phyloP scores from a whole-genome alignment of 2,888 invertebrate genomes.

The Synergus umbraculus region DNA sequence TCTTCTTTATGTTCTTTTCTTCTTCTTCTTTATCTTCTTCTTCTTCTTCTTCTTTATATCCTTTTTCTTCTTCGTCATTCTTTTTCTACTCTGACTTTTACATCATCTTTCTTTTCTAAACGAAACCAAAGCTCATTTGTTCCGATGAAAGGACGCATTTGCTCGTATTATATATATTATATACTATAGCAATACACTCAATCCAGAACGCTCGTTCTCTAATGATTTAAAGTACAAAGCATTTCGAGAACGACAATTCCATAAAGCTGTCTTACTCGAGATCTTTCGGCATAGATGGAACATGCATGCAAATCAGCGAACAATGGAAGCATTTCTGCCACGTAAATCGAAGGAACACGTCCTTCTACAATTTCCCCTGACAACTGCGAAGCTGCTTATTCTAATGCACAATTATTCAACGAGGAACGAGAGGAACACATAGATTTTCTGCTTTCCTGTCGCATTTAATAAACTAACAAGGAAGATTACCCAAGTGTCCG shows the following conservation, averaged over 20 bases:
- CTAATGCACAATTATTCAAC: constrained; percentile 13
- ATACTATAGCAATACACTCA: background rate
- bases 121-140: background rate
- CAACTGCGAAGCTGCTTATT: background rate
- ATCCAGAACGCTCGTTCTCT: background rate
- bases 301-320: constrained; percentile 19
- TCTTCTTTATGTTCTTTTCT: background rate
- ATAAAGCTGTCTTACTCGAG: constrained; percentile 20
- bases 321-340: constrained; percentile 9
- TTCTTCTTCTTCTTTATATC: background rate
- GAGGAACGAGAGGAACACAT: background rate
- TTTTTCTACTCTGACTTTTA: background rate
- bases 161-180: background rate
- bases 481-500: too few species aligned
- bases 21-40: background rate
- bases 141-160: background rate
- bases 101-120: background rate
- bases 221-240: constrained; percentile 21
- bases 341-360: constrained; percentile 20
- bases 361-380: background rate
- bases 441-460: background rate
- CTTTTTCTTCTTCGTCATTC: background rate
- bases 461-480: background rate
- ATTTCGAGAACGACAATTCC: constrained; percentile 31
- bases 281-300: background rate